These are phyloP conservation scores for Dascillus cervinus DNA, from an alignment of 2,888 invertebrate genomes.

Conservation along the genomic window DNA sequence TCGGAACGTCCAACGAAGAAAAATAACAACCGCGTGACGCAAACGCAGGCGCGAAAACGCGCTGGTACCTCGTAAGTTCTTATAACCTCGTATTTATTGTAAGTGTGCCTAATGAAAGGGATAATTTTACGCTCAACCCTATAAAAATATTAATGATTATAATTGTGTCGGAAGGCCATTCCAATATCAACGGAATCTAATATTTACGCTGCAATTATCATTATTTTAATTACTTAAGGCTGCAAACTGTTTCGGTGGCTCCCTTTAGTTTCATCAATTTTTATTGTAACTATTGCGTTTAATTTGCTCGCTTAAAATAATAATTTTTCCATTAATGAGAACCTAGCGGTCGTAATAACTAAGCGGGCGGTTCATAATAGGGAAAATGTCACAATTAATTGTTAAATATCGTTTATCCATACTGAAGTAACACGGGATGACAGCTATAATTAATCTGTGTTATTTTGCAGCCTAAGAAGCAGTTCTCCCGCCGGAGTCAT, in stretches of 20 bases:
- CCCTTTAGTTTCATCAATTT: too few species aligned
- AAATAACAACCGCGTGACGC: slow-evolving; percentile 10
- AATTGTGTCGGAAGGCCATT: slow-evolving; percentile 15
- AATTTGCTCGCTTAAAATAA: too few species aligned
- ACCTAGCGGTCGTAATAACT: too few species aligned
- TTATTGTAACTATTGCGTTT: too few species aligned
- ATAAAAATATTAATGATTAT: slow-evolving; percentile 24
- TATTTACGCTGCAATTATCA: slow-evolving; percentile 14
- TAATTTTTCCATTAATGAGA: too few species aligned
- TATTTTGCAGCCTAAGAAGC: slow-evolving; percentile 40
- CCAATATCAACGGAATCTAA: slow-evolving; percentile 13
- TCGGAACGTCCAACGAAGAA: slow-evolving; percentile 6
- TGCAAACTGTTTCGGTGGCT: too few species aligned
- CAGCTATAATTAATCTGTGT: slow-evolving; percentile 44
- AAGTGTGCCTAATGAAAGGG: slow-evolving; percentile 26
- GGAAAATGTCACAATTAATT: slow-evolving; percentile 42
- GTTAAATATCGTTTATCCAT: slow-evolving; percentile 44
- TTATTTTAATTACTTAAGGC: slow-evolving; percentile 15
- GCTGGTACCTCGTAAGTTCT: slow-evolving; percentile 20
- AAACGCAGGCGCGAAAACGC: slow-evolving; percentile 11
- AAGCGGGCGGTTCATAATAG: slow-evolving; percentile 21
- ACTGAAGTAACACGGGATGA: slow-evolving; percentile 42
- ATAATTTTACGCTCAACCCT: slow-evolving; percentile 23
- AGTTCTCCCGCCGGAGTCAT: slow-evolving; percentile 38
- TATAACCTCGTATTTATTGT: slow-evolving; percentile 25